Evolutionary conservation across 2,888 invertebrate species (phyloP), one percentile per base, ranked within the genome.

Genomic region (Pogonocherus hispidulus): DNA sequence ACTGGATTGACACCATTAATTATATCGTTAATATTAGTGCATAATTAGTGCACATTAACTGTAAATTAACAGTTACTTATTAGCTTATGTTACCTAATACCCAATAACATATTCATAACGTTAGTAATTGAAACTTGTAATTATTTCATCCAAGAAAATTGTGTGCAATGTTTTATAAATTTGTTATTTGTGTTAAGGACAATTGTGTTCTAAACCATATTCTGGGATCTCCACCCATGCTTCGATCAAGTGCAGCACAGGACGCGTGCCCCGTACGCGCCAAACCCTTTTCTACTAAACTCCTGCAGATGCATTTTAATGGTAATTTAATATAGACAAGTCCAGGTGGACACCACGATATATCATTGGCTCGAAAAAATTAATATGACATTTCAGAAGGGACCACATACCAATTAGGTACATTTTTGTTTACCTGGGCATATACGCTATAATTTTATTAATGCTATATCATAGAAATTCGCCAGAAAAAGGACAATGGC

Each of bases 271-370:
- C 60, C 51, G 75, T 66, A 70, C 74, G 75, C 72, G 77, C 73
- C 70, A 70, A 77, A 73, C 77, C 77, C 75, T 77, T 75, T 71
- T 55, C 73, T 62, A 66, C 56, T 41, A 60, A 70, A 66, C 73
- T 49, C 41, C 57, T 67, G 71, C 77, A 76, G 75, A 77, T 76
- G 77, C 69, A 72, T 67, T 73, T 63, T 75, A 73, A 77, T 76
- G 64, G 70, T 59, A 55, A 69, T 76, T 74, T 76, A 76, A 76
- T 76, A 67, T 69, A 60, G 72, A 66, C 68, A 44, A 72, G 66
- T 70, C 70, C 74, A 74, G 73, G 70, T 75, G 75, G 71, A 74
- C 22, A 55, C 41, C 35, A 49, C 68, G 68, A 72, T 70, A 60
- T 70, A 74, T 71, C 71, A 70, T 67, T 72, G 63, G 69, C 22